Evolutionary conservation across 2,797 vertebrate genomes (phyloP), one percentile per base, ranked within the genome.

Genomic region (Sebastes dallii): DNA sequence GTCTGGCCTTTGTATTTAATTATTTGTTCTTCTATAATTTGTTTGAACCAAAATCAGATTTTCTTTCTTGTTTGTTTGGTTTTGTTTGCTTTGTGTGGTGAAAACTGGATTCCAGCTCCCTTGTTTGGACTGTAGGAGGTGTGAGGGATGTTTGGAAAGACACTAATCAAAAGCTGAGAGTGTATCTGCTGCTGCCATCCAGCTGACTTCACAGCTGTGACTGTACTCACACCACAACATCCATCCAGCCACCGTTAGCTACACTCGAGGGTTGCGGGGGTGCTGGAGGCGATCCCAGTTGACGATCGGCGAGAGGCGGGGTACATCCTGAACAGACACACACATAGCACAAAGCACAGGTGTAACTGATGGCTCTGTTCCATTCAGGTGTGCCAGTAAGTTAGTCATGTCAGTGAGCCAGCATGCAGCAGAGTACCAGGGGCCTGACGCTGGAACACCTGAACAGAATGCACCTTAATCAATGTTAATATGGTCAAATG

Each of bases 131-230:
- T 67, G 34, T 32, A 61, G n/a, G 30, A 68, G n/a, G 12, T 77
- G n/a, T 32, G 72, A 82, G 64, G 81, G 77, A 65, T 74, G 74
- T 81, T 77, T 78, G 66, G 42, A 81, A 24, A 72, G 72, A 80
- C n/a, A 18, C 27, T 77, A 30, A 83, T 83, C 64, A 64, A 76
- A 85, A 70, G 25, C 50, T 72, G 24, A 70, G 73, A 39, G 29
- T 76, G 50, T 54, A 22, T 65, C 60, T 70, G 36, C 61, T 69
- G 82, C 61, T 72, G 66, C 78, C 59, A 81, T 24, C 66, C 82
- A 74, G 77, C 77, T 78, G 76, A 69, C 61, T 62, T 62, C 68
- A 60, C 77, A 76, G 84, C 81, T 78, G 84, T 65, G 5, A 73
- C 52, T 77, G 13, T 4, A 29, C 4, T 50, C 67, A n/a, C 55